Conservation (phyloP, 2,888 invertebrate genomes). For the Euplexia lucipara region DNA sequence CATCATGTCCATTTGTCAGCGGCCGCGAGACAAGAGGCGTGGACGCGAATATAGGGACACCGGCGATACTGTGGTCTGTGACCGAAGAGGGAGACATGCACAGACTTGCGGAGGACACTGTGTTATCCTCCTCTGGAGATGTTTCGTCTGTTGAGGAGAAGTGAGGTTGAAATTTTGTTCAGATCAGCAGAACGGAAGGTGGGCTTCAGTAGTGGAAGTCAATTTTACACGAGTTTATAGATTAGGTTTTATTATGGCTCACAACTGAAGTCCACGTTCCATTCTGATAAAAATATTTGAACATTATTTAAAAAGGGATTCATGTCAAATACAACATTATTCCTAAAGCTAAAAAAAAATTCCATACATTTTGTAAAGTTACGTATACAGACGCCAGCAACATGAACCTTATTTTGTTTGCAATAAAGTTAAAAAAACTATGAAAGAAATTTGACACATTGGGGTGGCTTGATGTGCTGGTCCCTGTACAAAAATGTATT, state of each 20-base stretch:
- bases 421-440: too few species aligned
- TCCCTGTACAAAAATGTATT: too few species aligned
- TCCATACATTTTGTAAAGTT: too few species aligned
- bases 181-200: background rate
- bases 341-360: too few species aligned
- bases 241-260: too few species aligned
- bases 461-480: too few species aligned
- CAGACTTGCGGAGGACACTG: conserved; percentile 84
- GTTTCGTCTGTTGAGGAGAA: conserved; percentile 74
- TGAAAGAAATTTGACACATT: too few species aligned
- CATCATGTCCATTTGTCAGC: conserved; percentile 77
- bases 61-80: conserved; percentile 64
- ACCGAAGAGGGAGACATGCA: conserved; percentile 81
- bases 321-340: background rate
- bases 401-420: too few species aligned
- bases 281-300: background rate
- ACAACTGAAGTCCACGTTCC: background rate
- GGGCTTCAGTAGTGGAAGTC: background rate
- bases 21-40: conserved; percentile 67
- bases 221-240: background rate
- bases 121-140: conserved; percentile 78
- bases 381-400: too few species aligned
- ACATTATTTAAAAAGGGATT: background rate
- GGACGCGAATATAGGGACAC: conserved; percentile 75
- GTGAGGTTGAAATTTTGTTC: background rate